Evolutionary conservation across 2,797 vertebrate genomes (phyloP), one percentile per base, ranked within the genome.

Genomic region (Petrocephalus schoutedeni): DNA sequence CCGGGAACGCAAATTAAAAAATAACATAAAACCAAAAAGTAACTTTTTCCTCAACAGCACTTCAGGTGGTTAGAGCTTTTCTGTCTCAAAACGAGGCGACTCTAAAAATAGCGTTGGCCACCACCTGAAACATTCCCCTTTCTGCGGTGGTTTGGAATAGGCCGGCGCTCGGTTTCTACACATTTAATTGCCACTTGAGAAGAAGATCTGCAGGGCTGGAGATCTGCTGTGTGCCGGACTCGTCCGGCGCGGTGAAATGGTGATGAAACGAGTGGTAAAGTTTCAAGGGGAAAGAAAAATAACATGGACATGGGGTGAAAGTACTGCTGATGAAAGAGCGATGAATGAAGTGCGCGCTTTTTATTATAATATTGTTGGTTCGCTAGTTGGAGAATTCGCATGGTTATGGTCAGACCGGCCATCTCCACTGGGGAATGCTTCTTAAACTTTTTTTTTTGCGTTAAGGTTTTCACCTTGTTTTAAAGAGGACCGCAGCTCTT

Each of bases 91-190:
- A 86, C 32, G 36, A 16, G 16, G 21, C 5, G 8, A 45, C n/a
- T 41, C 14, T 85, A 57, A 59, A 85, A 54, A 86, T 58, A 57
- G 53, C 28, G 54, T 41, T 8, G 51, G 23, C 54, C 28, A 58
- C 53, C 84, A 21, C 54, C 36, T 36, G 19, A 8, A 12, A 3
- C 6, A 23, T n/a, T 32, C 4, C 36, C 6, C 86, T 85, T 64
- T 45, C n/a, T 54, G 21, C 2, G 4, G 61, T 12, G 32, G 51
- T 88, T 85, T 89, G 88, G 89, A 71, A 59, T n/a, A 56, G 19
- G 57, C 90, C 86, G 32, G 89, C 61, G 88, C 64, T 28, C 56
- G 49, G 2, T 57, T 84, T 64, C 89, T 57, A 71, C 59, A 2
- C 28, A 32, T 85, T 87, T 67, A 87, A 85, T 89, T 36, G 36